phyloP scores from a whole-genome alignment of 2,888 invertebrate species.

The Ernsta delagoae region DNA sequence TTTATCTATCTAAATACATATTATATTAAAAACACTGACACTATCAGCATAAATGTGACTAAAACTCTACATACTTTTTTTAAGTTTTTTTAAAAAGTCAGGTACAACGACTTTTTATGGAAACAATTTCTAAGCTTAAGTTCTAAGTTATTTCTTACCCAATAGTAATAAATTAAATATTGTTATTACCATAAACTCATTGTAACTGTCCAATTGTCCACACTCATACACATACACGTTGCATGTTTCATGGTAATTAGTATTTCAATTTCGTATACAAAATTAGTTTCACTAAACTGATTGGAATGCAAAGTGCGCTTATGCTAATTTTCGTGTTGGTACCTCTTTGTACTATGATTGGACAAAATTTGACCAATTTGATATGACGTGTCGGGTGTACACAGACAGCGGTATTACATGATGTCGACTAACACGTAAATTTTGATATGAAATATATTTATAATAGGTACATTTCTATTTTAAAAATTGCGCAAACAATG shows the following conservation, averaged over 20 bases:
- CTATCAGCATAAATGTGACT: no score
- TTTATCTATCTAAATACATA: no score
- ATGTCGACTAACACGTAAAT: neutral
- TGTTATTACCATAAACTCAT: no score
- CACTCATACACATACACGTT: neutral
- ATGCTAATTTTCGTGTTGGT: slow-evolving; percentile 27
- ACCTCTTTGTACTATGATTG: neutral
- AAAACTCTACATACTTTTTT: no score
- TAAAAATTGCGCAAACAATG: no score
- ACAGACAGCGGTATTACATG: slow-evolving; percentile 5
- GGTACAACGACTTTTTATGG: no score
- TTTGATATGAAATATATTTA: neutral
- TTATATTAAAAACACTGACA: no score
- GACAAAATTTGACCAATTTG: slow-evolving; percentile 16
- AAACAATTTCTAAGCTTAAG: no score
- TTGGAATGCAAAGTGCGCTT: slow-evolving; percentile 33
- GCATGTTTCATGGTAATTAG: slow-evolving; percentile 12
- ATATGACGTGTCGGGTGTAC: slow-evolving; percentile 8
- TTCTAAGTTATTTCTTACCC: no score
- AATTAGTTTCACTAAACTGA: slow-evolving; percentile 29
- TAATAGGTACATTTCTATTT: neutral
- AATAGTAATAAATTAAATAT: no score
- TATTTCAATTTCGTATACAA: slow-evolving; percentile 20
- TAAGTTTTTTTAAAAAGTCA: no score
- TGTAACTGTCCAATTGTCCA: neutral